phyloP scores from a whole-genome alignment of 2,113 vertebrate species.

The Microtus oregoni region DNA sequence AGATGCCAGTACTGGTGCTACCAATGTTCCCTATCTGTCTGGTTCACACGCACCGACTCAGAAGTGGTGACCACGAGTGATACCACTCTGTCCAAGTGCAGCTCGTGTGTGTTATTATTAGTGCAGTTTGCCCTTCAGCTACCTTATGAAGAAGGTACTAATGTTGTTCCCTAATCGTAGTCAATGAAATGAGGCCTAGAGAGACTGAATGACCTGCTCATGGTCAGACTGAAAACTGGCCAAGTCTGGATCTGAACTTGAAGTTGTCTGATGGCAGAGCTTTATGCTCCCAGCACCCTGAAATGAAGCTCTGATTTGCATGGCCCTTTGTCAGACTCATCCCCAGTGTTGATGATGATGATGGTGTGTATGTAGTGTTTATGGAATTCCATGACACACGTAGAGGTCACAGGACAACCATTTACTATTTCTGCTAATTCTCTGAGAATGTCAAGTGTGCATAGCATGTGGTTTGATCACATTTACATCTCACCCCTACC shows the following conservation, averaged over 20 bases:
- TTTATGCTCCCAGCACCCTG: background rate
- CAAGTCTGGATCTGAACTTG: background rate
- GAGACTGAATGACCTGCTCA: background rate
- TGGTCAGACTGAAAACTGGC: background rate
- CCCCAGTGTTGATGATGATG: background rate
- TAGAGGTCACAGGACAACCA: background rate
- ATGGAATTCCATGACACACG: background rate
- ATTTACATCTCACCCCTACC: too few relatives aligned
- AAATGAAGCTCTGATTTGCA: rapidly evolving
- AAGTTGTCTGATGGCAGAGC: background rate
- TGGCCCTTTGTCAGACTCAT: background rate
- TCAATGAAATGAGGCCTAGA: background rate
- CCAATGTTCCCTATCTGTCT: background rate
- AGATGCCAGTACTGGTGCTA: too few relatives aligned
- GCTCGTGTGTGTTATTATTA: rapidly evolving
- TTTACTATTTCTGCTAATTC: background rate
- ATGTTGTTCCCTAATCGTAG: background rate
- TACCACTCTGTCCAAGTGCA: rapidly evolving
- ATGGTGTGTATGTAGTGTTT: background rate
- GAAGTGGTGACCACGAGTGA: background rate
- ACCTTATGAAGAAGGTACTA: background rate
- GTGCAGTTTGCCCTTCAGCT: background rate
- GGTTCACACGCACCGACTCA: background rate
- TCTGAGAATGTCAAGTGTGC: background rate
- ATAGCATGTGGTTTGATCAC: background rate